Percentiles rank a stretch among this genome's conserved stretches.
phyloP scores from a whole-genome alignment of 2,888 invertebrate species.

The Anthoptus insignis region DNA sequence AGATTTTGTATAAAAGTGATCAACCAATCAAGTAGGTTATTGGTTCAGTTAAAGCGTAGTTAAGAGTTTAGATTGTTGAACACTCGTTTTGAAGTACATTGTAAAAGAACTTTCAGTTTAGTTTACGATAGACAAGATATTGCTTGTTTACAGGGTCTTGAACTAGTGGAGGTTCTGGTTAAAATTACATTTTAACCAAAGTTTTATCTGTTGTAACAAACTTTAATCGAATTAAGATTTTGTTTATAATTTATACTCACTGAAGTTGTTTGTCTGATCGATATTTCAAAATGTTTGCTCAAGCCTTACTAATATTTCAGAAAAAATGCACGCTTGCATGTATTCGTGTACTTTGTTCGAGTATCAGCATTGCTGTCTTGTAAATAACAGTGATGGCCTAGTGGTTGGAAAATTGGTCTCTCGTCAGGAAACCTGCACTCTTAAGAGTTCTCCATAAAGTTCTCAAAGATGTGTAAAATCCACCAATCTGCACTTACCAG shows the following conservation, averaged over 20 bases:
- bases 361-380: too few species aligned
- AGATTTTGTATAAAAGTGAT: background rate
- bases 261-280: too few species aligned
- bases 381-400: too few species aligned
- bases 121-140: conserved; percentile 6
- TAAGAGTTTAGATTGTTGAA: conserved; percentile 4
- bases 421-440: too few species aligned
- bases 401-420: too few species aligned
- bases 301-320: too few species aligned
- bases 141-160: background rate
- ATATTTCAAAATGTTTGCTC: too few species aligned
- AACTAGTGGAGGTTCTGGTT: background rate
- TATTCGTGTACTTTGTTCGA: too few species aligned
- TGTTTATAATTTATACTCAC: background rate
- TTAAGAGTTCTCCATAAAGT: too few species aligned
- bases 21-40: background rate
- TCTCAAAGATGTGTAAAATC: too few species aligned
- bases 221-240: background rate
- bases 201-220: conserved; percentile 5
- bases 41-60: background rate
- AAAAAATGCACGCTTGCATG: too few species aligned
- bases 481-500: too few species aligned
- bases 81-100: background rate
- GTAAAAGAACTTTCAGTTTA: conserved; percentile 7
- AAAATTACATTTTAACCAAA: conserved; percentile 16